These are phyloP conservation scores for Propithecus deckenii DNA, from an alignment of 2,797 vertebrate genomes.

Conservation along the genomic window DNA sequence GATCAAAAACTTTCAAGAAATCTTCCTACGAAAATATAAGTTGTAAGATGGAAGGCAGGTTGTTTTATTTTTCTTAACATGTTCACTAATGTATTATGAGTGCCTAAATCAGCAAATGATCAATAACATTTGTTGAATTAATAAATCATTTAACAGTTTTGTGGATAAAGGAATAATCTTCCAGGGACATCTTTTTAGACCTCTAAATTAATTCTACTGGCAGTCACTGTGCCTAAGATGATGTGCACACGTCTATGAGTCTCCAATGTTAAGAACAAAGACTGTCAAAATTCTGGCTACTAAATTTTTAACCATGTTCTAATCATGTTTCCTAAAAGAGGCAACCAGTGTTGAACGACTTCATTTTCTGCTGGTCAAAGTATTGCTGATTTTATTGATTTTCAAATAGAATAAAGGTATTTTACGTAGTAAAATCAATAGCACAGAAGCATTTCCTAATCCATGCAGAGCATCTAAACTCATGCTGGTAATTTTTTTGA, in stretches of 20 bases:
- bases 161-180: neutral
- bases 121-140: neutral
- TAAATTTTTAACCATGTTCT: neutral
- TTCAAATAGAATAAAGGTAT: neutral
- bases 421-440: neutral
- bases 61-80: neutral
- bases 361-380: neutral
- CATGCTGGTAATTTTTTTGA: neutral
- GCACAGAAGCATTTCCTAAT: neutral
- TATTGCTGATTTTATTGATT: neutral
- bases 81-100: neutral
- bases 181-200: neutral
- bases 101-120: neutral
- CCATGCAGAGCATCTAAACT: neutral
- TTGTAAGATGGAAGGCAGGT: neutral
- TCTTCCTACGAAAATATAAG: neutral
- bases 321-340: neutral
- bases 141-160: neutral
- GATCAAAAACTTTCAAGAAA: neutral
- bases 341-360: neutral
- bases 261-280: neutral
- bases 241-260: neutral
- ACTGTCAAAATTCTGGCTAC: neutral
- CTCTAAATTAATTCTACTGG: neutral
- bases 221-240: neutral